Conservation (phyloP, 2,888 invertebrate genomes). For the Rhopalosiphum nymphaeae region DNA sequence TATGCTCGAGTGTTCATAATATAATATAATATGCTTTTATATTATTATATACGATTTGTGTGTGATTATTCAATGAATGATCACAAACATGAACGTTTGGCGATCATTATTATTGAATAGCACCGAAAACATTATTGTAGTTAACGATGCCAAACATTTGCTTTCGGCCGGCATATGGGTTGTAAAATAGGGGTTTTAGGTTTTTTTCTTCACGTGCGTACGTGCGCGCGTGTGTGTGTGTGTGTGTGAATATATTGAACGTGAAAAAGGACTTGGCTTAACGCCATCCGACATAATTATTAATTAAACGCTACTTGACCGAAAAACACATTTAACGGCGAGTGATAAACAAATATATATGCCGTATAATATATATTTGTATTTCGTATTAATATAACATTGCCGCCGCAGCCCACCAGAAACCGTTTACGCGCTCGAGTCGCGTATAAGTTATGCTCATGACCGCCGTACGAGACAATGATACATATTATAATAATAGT, state of each 20-base stretch:
- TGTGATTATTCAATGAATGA: slow-evolving; percentile 29
- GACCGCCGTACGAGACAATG: not conserved
- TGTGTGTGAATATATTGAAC: not conserved
- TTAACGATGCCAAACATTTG: slow-evolving; percentile 49
- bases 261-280: slow-evolving; percentile 38
- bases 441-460: not conserved
- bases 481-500: not conserved
- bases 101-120: slow-evolving; percentile 19
- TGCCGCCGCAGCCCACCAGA: not conserved
- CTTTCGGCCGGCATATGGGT: slow-evolving; percentile 6
- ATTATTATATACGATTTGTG: not conserved
- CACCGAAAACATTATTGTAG: slow-evolving; percentile 31
- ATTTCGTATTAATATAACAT: not conserved
- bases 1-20: not conserved
- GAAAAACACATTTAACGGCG: slow-evolving; percentile 42
- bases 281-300: slow-evolving; percentile 21
- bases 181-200: not conserved
- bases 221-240: not conserved
- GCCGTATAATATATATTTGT: not conserved
- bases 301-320: slow-evolving; percentile 42
- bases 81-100: not conserved
- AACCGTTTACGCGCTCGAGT: not conserved
- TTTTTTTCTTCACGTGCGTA: slow-evolving; percentile 3
- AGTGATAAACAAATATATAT: slow-evolving; percentile 21
- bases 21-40: not conserved